Conservation (phyloP, 2,888 invertebrate genomes). For the Pachymerium ferrugineum region DNA sequence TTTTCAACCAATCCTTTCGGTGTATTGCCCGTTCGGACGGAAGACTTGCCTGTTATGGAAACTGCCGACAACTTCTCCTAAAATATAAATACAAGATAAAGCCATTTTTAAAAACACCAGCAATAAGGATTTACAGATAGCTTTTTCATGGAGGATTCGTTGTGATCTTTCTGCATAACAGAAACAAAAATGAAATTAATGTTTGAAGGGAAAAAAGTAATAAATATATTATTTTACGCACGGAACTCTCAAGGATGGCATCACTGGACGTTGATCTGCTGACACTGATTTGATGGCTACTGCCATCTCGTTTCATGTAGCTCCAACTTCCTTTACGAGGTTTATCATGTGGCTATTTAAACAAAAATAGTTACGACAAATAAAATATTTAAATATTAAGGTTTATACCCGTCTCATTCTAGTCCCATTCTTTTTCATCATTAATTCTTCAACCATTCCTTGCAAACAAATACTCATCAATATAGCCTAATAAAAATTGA, state of each 20-base stretch:
- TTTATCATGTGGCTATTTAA: conserved; percentile 40
- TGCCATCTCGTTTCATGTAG: conserved; percentile 68
- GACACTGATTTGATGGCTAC: conserved; percentile 47
- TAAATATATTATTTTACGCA: conserved; percentile 34
- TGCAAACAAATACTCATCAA: conserved; percentile 92
- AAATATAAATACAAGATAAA: conserved; percentile 31
- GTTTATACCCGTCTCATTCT: conserved; percentile 35
- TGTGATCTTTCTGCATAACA: conserved; percentile 23
- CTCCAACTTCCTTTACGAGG: conserved; percentile 57
- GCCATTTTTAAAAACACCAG: background rate
- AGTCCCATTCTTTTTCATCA: conserved; percentile 49
- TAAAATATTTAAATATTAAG: background rate
- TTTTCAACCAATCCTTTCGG: conserved; percentile 60
- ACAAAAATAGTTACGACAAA: background rate
- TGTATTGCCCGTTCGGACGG: conserved; percentile 34
- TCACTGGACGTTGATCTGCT: conserved; percentile 41
- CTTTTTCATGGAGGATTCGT: conserved; percentile 64
- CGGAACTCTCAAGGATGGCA: conserved; percentile 38
- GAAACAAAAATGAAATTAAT: background rate
- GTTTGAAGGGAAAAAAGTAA: background rate
- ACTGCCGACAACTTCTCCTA: conserved; percentile 38
- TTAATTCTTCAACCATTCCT: conserved; percentile 89
- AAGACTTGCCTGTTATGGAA: conserved; percentile 36
- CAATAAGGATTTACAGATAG: conserved; percentile 55
- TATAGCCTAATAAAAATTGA: conserved; percentile 59